Evolutionary conservation across 1,140 invertebrate species (phyloP).

Genomic region (Drosophila busckii): DNA sequence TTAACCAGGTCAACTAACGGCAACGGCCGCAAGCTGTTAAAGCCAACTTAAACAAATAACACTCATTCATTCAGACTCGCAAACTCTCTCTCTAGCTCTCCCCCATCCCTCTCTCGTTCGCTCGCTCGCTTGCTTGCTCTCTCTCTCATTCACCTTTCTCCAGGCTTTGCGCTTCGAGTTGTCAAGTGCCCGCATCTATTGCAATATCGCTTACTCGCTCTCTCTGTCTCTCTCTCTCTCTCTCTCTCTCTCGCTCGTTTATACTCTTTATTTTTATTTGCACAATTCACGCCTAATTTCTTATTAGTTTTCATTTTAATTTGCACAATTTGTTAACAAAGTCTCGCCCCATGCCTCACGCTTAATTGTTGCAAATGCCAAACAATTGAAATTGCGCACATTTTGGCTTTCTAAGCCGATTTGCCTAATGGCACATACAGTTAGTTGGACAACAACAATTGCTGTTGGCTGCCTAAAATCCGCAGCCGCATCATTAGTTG

Average conservation of each 20-base stretch:
- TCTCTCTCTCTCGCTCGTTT: background rate
- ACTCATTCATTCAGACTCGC: conserved; percentile 45
- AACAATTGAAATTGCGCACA: conserved; percentile 25
- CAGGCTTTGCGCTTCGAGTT: too few relatives aligned
- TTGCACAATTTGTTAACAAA: too few relatives aligned
- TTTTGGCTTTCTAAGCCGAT: conserved; percentile 47
- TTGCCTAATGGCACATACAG: conserved; percentile 59
- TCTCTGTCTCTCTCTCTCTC: conserved; percentile 4
- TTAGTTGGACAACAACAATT: conserved; percentile 32
- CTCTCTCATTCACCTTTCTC: too few relatives aligned
- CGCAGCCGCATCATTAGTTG: conserved; percentile 25
- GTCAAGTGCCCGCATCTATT: conserved; percentile 29
- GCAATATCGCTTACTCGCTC: background rate
- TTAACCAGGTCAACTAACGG: conserved; percentile 75
- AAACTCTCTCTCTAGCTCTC: conserved; percentile 7
- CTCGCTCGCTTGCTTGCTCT: background rate
- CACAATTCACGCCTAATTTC: conserved; percentile 41
- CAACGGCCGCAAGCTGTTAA: conserved; percentile 67
- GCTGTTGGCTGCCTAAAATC: background rate
- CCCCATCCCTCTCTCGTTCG: background rate
- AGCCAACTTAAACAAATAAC: conserved; percentile 70
- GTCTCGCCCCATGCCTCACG: too few relatives aligned
- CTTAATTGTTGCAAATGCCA: conserved; percentile 62
- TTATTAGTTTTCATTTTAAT: conserved; percentile 28
- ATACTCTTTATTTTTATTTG: conserved; percentile 23